These are phyloP conservation scores for human (Homo sapiens) DNA, from an alignment of 2,113 vertebrate species.

Conservation along the genomic window DNA sequence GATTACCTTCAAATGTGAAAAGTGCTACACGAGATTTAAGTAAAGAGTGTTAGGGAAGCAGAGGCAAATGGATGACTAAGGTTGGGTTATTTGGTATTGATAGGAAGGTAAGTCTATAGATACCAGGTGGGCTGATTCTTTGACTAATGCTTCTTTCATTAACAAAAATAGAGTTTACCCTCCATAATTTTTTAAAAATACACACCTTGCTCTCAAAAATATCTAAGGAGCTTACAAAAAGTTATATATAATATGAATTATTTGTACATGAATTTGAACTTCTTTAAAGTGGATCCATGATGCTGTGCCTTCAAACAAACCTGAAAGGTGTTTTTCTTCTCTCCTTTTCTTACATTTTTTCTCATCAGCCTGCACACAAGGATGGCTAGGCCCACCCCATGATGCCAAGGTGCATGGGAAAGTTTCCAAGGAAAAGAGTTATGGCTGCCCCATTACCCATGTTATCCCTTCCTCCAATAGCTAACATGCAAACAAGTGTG, in stretches of 20 bases:
- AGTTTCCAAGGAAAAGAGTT: background rate
- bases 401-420: background rate
- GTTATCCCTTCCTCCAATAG: background rate
- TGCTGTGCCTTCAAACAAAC: background rate
- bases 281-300: conserved; percentile 6
- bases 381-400: background rate
- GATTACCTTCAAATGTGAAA: conserved; percentile 36
- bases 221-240: conserved; percentile 18
- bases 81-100: background rate
- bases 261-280: background rate
- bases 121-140: background rate
- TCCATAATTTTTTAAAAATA: background rate
- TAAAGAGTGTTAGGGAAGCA: background rate
- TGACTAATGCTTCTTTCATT: background rate
- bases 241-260: background rate
- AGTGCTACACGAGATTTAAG: background rate
- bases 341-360: background rate
- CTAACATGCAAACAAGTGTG: background rate
- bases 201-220: background rate
- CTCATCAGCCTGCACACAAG: background rate
- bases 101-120: background rate
- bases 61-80: background rate
- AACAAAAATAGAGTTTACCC: background rate
- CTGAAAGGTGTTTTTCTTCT: background rate
- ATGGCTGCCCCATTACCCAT: background rate